phyloP scores from a whole-genome alignment of 1,140 invertebrate species.

The Ladona fulva region DNA sequence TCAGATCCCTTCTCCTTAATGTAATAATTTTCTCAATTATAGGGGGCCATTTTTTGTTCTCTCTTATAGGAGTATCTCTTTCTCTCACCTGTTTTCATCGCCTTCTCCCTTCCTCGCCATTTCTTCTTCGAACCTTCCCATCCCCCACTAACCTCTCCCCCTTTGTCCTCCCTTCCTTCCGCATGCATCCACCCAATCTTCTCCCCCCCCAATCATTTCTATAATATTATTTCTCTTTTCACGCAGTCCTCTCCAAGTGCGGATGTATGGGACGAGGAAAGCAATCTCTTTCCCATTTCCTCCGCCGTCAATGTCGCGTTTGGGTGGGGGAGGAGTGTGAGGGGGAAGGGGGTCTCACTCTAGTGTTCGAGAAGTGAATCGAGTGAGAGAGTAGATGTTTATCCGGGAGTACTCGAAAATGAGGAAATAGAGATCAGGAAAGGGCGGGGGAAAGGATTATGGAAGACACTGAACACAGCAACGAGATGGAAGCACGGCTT shows the following conservation, averaged over 20 bases:
- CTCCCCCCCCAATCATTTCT: neutral
- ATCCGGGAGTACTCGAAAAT: neutral
- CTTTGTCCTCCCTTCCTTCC: neutral
- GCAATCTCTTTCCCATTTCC: conserved; percentile 4
- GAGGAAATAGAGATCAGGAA: neutral
- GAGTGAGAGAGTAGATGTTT: neutral
- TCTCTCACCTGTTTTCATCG: too few relatives aligned
- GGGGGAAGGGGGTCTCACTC: neutral
- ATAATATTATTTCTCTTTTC: conserved; percentile 7
- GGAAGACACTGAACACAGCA: too few relatives aligned
- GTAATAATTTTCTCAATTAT: too few relatives aligned
- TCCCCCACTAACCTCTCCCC: neutral
- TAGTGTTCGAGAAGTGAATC: neutral
- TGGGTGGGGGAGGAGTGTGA: neutral
- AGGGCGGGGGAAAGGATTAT: neutral
- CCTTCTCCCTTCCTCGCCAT: neutral
- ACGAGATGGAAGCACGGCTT: too few relatives aligned
- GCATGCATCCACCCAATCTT: neutral
- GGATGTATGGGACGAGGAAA: neutral
- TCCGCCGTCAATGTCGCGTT: neutral
- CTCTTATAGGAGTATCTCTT: too few relatives aligned
- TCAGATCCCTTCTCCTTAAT: too few relatives aligned
- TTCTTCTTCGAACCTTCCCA: neutral
- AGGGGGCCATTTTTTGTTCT: too few relatives aligned
- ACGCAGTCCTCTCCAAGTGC: neutral